phyloP scores from a whole-genome alignment of 2,888 invertebrate genomes.

The Melanophora roralis region DNA sequence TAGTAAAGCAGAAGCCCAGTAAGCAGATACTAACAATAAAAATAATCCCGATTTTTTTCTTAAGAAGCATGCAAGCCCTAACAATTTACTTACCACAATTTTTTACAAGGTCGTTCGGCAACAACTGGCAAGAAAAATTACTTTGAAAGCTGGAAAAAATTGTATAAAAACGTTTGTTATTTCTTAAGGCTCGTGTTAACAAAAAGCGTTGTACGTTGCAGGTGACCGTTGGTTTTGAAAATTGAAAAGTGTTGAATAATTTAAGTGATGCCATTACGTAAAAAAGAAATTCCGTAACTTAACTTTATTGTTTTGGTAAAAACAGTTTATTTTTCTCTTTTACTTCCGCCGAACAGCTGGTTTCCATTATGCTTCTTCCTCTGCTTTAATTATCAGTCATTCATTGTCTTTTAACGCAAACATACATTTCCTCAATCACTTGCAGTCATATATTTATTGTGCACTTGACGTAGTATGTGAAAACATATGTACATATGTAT shows the following conservation, averaged over 20 bases:
- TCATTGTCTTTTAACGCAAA: background rate
- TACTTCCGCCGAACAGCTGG: conserved; percentile 35
- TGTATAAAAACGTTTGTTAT: conserved; percentile 30
- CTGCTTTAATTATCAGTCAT: background rate
- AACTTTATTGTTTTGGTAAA: too few species aligned
- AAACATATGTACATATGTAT: too few species aligned
- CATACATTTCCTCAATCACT: background rate
- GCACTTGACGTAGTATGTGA: background rate
- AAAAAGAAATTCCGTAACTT: too few species aligned
- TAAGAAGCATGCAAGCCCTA: too few species aligned
- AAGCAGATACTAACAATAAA: too few species aligned
- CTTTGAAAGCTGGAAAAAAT: background rate
- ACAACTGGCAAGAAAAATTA: conserved; percentile 19
- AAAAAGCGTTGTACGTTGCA: conserved; percentile 18
- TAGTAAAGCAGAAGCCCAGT: too few species aligned
- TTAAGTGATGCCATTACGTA: conserved; percentile 52
- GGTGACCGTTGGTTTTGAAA: conserved; percentile 16
- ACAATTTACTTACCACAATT: conserved; percentile 43
- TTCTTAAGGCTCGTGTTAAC: background rate
- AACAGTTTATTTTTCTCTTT: background rate
- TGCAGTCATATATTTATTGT: background rate
- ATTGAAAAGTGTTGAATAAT: conserved; percentile 23
- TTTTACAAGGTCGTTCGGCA: background rate
- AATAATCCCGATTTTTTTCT: too few species aligned
- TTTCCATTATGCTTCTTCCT: conserved; percentile 8